These are phyloP conservation scores for Lethrus apterus DNA, from an alignment of 1,140 invertebrate species.

Conservation along the genomic window DNA sequence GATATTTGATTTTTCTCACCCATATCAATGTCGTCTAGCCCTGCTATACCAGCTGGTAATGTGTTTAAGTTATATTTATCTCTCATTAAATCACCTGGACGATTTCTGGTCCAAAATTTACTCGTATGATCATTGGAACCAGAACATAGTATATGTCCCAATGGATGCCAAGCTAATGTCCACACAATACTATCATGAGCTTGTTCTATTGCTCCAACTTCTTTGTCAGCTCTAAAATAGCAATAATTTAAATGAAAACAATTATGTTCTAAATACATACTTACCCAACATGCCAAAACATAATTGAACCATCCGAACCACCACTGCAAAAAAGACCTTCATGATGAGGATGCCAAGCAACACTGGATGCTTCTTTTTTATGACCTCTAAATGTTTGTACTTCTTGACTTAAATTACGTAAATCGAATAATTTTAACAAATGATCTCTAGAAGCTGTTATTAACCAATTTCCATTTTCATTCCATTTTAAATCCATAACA, in stretches of 20 bases:
- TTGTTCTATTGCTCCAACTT: slow-evolving; percentile 95
- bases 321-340: slow-evolving; percentile 94
- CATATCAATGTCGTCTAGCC: slow-evolving; percentile 64
- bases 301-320: slow-evolving; percentile 93
- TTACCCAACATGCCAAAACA: slow-evolving; percentile 98
- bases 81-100: slow-evolving; percentile 95
- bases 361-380: slow-evolving; percentile 96
- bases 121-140: slow-evolving; percentile 97
- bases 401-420: slow-evolving; percentile 89
- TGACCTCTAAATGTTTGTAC: slow-evolving; percentile 96
- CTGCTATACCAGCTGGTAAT: slow-evolving; percentile 65
- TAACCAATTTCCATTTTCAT: slow-evolving; percentile 98
- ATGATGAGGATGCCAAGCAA: slow-evolving; percentile 97
- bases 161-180: slow-evolving; percentile 97
- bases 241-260: slow-evolving; percentile 18
- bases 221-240: slow-evolving; percentile 79
- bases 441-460: slow-evolving; percentile 98
- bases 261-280: slow-evolving; percentile 21
- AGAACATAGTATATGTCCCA: slow-evolving; percentile 96
- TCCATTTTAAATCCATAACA: slow-evolving; percentile 99
- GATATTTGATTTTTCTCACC: too few relatives aligned
- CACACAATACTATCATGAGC: slow-evolving; percentile 99
- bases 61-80: slow-evolving; percentile 97
- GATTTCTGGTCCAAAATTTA: slow-evolving; percentile 99
- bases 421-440: slow-evolving; percentile 95